phyloP scores from a whole-genome alignment of 2,113 vertebrate species.

The Macquaria australasica region DNA sequence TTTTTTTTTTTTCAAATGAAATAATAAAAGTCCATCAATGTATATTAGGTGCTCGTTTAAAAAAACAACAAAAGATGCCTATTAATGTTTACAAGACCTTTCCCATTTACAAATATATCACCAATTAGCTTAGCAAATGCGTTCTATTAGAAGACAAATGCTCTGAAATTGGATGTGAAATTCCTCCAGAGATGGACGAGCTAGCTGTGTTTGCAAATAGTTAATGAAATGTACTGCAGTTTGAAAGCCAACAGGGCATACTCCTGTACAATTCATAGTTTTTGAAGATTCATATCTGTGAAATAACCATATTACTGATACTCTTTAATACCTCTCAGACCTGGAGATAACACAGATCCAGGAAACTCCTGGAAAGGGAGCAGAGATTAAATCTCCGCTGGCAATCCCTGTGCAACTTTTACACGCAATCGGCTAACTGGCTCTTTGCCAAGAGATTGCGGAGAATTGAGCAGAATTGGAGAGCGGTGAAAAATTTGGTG shows the following conservation, averaged over 20 bases:
- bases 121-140: constrained; percentile 33
- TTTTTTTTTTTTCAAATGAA: constrained; percentile 7
- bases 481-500: constrained; percentile 49
- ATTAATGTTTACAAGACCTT: constrained; percentile 15
- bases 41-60: not conserved
- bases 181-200: constrained; percentile 32
- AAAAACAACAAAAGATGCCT: not conserved
- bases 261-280: not conserved
- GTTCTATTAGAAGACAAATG: constrained; percentile 44
- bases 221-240: constrained; percentile 28
- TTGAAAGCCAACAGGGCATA: constrained; percentile 17
- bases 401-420: constrained; percentile 54
- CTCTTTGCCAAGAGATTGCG: constrained; percentile 28
- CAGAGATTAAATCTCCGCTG: constrained; percentile 58
- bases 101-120: constrained; percentile 23
- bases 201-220: constrained; percentile 20
- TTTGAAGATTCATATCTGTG: constrained; percentile 38
- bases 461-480: constrained; percentile 32
- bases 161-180: constrained; percentile 26
- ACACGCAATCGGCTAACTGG: constrained; percentile 53
- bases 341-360: constrained; percentile 33
- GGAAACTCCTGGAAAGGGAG: constrained; percentile 37
- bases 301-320: constrained; percentile 47
- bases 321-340: constrained; percentile 43
- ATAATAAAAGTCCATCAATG: constrained; percentile 2